These are phyloP conservation scores for Caenorhabditis remanei DNA, from an alignment of 1,140 invertebrate species.

Conservation along the genomic window DNA sequence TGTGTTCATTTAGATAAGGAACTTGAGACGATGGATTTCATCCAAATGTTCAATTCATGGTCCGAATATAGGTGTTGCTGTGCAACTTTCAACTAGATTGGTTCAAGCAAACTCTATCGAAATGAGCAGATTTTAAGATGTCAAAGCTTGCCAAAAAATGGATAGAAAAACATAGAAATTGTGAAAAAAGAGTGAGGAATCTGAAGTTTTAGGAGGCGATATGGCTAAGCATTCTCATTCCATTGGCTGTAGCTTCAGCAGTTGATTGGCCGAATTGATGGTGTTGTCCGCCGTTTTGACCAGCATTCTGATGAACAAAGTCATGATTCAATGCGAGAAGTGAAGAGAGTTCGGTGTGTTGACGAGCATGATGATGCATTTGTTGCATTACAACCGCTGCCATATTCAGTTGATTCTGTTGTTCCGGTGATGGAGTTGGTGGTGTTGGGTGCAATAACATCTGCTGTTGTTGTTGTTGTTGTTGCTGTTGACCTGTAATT, in stretches of 20 bases:
- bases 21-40: no score
- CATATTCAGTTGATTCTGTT: constrained; percentile 32
- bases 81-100: no score
- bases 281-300: neutral
- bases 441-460: constrained; percentile 13
- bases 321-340: neutral
- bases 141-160: no score
- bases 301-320: constrained; percentile 4
- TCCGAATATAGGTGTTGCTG: no score
- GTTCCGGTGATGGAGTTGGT: constrained; percentile 21
- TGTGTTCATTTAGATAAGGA: neutral
- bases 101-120: no score
- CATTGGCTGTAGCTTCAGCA: constrained; percentile 14
- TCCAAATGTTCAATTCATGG: no score
- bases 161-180: neutral
- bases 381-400: constrained; percentile 13
- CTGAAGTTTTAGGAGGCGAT: neutral
- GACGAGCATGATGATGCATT: constrained; percentile 2
- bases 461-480: neutral
- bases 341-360: constrained; percentile 3
- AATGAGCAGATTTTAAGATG: no score
- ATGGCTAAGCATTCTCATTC: constrained; percentile 43
- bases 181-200: neutral
- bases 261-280: constrained; percentile 29
- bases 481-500: no score